phyloP scores from a whole-genome alignment of 1,140 invertebrate genomes.

The Drosophila repletoides region DNA sequence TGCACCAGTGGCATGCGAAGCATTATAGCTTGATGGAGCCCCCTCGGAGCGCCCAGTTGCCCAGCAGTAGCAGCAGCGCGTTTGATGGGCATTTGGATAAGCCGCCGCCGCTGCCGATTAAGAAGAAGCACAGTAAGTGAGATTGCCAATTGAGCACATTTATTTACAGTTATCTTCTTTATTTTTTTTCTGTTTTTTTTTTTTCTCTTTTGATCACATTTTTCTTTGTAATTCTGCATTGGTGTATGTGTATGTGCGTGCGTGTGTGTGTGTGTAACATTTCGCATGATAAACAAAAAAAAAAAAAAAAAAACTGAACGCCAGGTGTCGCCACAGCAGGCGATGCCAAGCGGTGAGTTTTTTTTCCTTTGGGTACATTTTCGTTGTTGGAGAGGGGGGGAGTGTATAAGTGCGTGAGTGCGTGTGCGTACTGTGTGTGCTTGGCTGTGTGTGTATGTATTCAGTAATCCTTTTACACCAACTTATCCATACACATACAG shows the following conservation, averaged over 20 bases:
- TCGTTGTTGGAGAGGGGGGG: background rate
- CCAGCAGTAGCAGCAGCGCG: constrained; percentile 49
- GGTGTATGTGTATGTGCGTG: constrained; percentile 2
- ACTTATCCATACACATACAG: constrained; percentile 6
- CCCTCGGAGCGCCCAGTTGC: constrained; percentile 40
- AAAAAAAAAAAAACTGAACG: constrained; percentile 29
- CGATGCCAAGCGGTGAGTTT: constrained; percentile 57
- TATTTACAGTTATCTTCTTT: constrained; percentile 51
- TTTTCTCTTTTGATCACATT: constrained; percentile 36
- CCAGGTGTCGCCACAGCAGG: constrained; percentile 39
- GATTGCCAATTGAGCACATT: constrained; percentile 34
- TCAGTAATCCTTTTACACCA: background rate
- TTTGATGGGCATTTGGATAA: constrained; percentile 83
- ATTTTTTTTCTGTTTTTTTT: constrained; percentile 40
- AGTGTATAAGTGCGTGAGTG: background rate
- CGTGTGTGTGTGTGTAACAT: constrained; percentile 19
- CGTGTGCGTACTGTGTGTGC: constrained; percentile 15
- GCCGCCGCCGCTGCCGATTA: constrained; percentile 94
- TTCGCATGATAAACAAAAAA: constrained; percentile 8
- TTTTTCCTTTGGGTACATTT: too few relatives aligned
- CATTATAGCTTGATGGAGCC: constrained; percentile 77
- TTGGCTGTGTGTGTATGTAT: background rate
- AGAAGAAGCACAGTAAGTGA: constrained; percentile 96
- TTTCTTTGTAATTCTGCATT: constrained; percentile 27
- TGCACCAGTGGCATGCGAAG: constrained; percentile 69